Conservation (phyloP, 2,888 invertebrate genomes). For the Cryptus armator region DNA sequence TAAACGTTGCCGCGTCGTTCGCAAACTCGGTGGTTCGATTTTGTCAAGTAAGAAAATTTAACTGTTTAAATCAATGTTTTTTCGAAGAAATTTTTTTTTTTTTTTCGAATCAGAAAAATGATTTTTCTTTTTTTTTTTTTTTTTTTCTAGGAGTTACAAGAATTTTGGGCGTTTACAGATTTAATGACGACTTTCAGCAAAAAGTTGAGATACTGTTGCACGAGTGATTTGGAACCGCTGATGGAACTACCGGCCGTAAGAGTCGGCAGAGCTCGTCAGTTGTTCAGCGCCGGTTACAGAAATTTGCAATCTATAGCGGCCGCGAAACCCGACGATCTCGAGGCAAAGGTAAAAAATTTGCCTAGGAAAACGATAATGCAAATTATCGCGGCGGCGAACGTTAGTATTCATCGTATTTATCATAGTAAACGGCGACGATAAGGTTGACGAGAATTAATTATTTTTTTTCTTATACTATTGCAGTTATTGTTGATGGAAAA, state of each 20-base stretch:
- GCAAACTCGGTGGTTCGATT: conserved; percentile 92
- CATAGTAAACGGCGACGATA: too few species aligned
- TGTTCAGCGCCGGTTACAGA: conserved; percentile 93
- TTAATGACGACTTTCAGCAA: conserved; percentile 91
- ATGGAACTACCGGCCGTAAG: conserved; percentile 96
- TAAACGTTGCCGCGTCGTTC: conserved; percentile 90
- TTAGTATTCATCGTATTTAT: conserved; percentile 80
- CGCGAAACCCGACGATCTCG: conserved; percentile 88
- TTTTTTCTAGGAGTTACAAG: conserved; percentile 88
- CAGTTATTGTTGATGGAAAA: conserved; percentile 94
- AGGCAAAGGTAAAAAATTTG: conserved; percentile 89
- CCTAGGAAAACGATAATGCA: conserved; percentile 88
- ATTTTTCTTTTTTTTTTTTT: conserved; percentile 10
- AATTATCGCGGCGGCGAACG: conserved; percentile 95
- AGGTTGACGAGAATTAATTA: conserved; percentile 26
- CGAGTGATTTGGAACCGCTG: conserved; percentile 91
- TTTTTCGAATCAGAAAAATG: background rate
- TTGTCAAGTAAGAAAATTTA: conserved; percentile 87
- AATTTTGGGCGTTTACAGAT: conserved; percentile 93
- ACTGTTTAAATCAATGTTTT: background rate
- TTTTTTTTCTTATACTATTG: conserved; percentile 75
- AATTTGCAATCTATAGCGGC: conserved; percentile 92
- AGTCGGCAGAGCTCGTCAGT: conserved; percentile 93
- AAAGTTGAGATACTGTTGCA: conserved; percentile 93
- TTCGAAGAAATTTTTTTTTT: background rate